Evolutionary conservation across 1,140 invertebrate species (phyloP).

Genomic region (Orussus abietinus): DNA sequence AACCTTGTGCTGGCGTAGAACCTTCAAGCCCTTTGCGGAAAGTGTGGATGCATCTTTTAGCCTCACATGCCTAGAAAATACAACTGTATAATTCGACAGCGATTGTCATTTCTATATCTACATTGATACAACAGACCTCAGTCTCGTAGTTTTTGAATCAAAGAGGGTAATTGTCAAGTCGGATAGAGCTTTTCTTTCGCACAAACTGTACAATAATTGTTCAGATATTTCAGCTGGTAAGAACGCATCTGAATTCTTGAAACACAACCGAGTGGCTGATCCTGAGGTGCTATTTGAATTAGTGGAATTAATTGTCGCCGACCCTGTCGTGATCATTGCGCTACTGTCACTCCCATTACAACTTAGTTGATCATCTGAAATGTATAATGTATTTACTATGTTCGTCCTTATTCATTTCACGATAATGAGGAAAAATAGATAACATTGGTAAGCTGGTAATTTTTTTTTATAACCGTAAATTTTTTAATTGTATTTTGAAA

Average conservation of each 20-base stretch:
- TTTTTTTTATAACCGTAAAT: too few relatives aligned
- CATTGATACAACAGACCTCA: constrained; percentile 42
- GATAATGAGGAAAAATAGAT: too few relatives aligned
- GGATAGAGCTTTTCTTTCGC: constrained; percentile 61
- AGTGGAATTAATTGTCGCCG: constrained; percentile 23
- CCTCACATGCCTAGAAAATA: constrained; percentile 48
- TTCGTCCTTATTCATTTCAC: too few relatives aligned
- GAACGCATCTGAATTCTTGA: constrained; percentile 63
- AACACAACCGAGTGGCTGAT: constrained; percentile 52
- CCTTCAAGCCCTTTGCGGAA: constrained; percentile 61
- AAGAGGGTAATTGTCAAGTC: constrained; percentile 67
- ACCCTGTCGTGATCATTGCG: constrained; percentile 19
- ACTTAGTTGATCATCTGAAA: constrained; percentile 24
- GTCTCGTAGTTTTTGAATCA: constrained; percentile 60
- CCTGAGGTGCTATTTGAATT: constrained; percentile 30
- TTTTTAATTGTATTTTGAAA: too few relatives aligned
- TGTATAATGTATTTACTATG: too few relatives aligned
- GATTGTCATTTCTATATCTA: constrained; percentile 2
- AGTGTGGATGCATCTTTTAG: constrained; percentile 59
- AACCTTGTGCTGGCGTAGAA: constrained; percentile 66
- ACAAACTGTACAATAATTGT: constrained; percentile 60
- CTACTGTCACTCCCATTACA: constrained; percentile 21
- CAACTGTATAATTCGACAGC: constrained; percentile 6
- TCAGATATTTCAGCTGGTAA: constrained; percentile 68
- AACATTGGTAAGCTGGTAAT: too few relatives aligned